Percentiles rank a stretch among this genome's conserved stretches.
These are phyloP conservation scores for Synchiropus splendidus DNA, from an alignment of 2,113 vertebrate genomes.

Conservation along the genomic window DNA sequence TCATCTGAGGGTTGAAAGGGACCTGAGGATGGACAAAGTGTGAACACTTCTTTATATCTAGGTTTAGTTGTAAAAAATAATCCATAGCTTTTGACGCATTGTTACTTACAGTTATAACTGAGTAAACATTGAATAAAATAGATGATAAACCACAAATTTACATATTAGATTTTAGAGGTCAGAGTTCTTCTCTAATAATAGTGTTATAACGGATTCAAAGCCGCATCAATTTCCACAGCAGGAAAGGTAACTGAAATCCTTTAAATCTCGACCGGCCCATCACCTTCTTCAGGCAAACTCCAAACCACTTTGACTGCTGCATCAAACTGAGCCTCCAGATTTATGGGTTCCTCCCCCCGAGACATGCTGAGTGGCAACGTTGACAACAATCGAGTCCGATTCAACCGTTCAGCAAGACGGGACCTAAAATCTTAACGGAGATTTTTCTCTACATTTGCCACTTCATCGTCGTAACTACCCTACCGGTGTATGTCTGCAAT, in stretches of 20 bases:
- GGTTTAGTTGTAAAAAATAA: not conserved
- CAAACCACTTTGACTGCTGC: constrained; percentile 87
- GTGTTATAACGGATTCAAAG: no score
- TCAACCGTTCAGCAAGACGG: constrained; percentile 15
- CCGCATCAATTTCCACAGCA: no score
- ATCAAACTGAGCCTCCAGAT: constrained; percentile 77
- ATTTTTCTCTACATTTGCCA: constrained; percentile 20
- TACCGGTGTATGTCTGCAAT: constrained; percentile 20
- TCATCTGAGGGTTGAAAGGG: constrained; percentile 89
- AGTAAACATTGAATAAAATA: no score
- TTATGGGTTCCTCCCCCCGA: constrained; percentile 57
- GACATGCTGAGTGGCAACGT: constrained; percentile 64
- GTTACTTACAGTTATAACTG: no score
- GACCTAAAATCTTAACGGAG: not conserved
- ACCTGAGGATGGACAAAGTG: constrained; percentile 61
- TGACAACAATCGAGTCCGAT: constrained; percentile 32
- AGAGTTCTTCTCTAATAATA: no score
- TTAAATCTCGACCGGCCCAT: no score
- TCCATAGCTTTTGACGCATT: no score
- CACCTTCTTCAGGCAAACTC: constrained; percentile 86
- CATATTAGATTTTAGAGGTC: no score
- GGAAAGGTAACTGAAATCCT: no score
- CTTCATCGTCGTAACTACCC: constrained; percentile 2
- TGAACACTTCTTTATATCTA: not conserved
- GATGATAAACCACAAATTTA: no score